phyloP scores from a whole-genome alignment of 2,797 vertebrate genomes.

The Catamblyrhynchus diadema region DNA sequence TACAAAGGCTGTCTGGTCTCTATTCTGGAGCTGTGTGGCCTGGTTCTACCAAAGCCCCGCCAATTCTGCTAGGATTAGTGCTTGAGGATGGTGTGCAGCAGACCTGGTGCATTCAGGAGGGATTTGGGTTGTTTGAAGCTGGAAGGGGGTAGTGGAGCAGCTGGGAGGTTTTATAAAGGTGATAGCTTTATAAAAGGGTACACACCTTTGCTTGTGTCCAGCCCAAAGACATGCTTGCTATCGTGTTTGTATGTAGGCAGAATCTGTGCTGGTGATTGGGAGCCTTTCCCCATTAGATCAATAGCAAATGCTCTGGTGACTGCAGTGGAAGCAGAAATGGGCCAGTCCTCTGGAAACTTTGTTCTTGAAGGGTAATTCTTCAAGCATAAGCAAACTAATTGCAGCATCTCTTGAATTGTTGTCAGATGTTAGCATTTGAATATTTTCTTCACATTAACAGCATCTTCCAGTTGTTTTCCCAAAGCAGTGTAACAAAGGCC shows the following conservation, averaged over 20 bases:
- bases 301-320: neutral
- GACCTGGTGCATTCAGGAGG: neutral
- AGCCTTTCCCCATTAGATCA: neutral
- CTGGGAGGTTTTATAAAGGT: neutral
- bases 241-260: rapidly evolving
- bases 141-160: neutral
- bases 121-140: neutral
- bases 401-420: neutral
- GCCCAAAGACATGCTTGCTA: rapidly evolving
- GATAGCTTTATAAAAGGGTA: neutral
- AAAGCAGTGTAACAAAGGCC: rapidly evolving
- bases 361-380: neutral
- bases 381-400: neutral
- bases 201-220: neutral
- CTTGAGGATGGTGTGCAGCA: neutral
- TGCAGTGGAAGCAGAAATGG: neutral
- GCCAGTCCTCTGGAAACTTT: neutral
- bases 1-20: neutral
- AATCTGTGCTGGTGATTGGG: rapidly evolving
- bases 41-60: neutral
- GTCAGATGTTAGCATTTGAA: neutral
- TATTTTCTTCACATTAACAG: neutral
- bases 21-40: rapidly evolving
- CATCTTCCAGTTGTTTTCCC: neutral
- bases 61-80: neutral